Evolutionary conservation across 2,888 invertebrate species (phyloP), one percentile per base, ranked within the genome.

Genomic region (Eilema sororculum): DNA sequence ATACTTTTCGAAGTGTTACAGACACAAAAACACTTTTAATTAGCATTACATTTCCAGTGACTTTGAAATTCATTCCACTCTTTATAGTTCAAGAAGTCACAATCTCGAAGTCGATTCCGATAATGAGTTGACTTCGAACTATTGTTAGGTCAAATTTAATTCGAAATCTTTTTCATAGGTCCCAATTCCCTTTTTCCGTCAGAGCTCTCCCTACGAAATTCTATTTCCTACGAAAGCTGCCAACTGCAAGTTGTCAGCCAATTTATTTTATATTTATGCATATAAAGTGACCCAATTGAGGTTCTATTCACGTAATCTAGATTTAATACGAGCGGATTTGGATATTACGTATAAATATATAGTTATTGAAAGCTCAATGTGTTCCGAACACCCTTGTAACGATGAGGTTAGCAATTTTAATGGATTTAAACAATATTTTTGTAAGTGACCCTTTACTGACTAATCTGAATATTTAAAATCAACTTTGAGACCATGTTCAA

Each of bases 351-450:
- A 87, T 86, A 90, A 88, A 90, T 89, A 89, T 90, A 88, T 85
- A 87, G 86, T 87, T 87, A 87, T 91, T 87, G 89, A 90, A 94
- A 94, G 94, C 94, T 94, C 94, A 91, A 91, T 88, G 90, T 91
- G 89, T 94, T 92, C 86, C 91, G 87, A 89, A 93, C 90, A 93
- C 93, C 87, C 91, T 93, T 94, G 87, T 91, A 73, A 86, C 80
- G 76, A 84, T 89, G 92, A 92, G 91, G 91, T 90, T 89, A 82
- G 83, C 83, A 76, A 79, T 83, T 79, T 70, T 41, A 76, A 73
- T 77, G 69, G 64, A 33, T 71, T 59, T 63, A 75, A 71, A 82
- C 56, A 41, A 74, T 71, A 71, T 59, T 52, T 69, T 62, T 60
- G 80, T 80, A 71, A 65, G 52, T 62, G 62, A 41, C 41, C 62